Evolutionary conservation across 2,888 invertebrate genomes (phyloP), one percentile per base, ranked within the genome.

Genomic region (Oasisia sp.): DNA sequence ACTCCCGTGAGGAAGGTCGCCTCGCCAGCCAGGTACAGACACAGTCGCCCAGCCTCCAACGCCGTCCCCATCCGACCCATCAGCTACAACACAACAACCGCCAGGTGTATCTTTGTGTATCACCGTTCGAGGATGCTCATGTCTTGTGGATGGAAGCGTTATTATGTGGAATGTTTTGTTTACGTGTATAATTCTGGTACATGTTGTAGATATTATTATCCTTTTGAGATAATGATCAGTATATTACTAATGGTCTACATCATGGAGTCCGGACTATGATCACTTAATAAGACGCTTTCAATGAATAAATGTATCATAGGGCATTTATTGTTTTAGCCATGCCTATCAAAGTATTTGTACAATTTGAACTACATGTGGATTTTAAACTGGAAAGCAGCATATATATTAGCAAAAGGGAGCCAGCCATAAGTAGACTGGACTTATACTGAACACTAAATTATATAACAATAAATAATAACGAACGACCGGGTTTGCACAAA

Each of bases 1-100:
- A 96, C 95, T 12, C 96, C 96, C 0, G 96, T 96, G 92, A 95
- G 95, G 93, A 96, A 96, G 0, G 95, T 95, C 9, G 94, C 96
- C 89, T 96, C 96, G n/a, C 96, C 95, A 0, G 96, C 96, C 91
- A 96, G 94, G 92, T 95, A 96, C 45, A 96, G 93, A 93, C 96
- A 96, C 14, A 95, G 94, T 90, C 95, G 93, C 19, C 96, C 96
- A 91, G 95, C 94, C 92, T 96, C 96, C 92, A 95, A 95, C 3
- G 95, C 93, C 2, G 96, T 96, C 12, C 96, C 96, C 92, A 95
- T 95, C 8, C 96, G 94, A 9, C 96, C 96, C 32, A 95, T 91
- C 32, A 96, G 93, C 96, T 96, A 27, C 27, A 27, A 27, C 74
- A 74, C 27, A 74, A 74, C n/a, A 74, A 74, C 14, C 74, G 74